Percentiles rank a stretch among this genome's conserved stretches.
These are phyloP conservation scores for Chrysemys picta DNA, from an alignment of 2,113 vertebrate species.

Conservation along the genomic window DNA sequence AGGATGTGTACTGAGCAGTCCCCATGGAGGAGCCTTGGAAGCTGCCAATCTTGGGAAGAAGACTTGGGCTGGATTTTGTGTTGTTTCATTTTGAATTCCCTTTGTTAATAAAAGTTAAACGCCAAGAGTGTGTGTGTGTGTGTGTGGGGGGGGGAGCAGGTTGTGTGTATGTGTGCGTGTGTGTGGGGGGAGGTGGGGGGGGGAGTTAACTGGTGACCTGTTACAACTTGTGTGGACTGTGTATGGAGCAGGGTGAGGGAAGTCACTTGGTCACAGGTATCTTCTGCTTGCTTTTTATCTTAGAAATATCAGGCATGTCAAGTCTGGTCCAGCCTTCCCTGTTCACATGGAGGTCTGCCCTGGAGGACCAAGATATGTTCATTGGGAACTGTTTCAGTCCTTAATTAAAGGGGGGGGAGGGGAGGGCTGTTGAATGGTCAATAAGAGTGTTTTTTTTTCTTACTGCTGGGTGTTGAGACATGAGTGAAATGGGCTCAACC, in stretches of 20 bases:
- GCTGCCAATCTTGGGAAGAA: neutral
- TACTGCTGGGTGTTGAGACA: neutral
- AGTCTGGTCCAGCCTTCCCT: neutral
- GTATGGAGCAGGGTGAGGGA: neutral
- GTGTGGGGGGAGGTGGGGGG: neutral
- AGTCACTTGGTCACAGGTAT: accelerated
- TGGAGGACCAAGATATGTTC: neutral
- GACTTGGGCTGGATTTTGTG: neutral
- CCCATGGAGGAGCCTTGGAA: neutral
- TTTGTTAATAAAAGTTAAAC: neutral
- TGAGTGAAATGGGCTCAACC: slow-evolving; percentile 1
- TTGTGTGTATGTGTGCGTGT: neutral
- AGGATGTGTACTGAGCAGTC: neutral
- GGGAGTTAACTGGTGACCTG: accelerated
- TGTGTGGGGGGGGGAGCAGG: neutral
- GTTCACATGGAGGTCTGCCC: neutral
- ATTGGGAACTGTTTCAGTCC: neutral
- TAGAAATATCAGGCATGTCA: neutral
- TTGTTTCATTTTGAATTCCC: neutral
- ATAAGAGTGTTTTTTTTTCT: neutral
- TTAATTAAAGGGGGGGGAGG: neutral
- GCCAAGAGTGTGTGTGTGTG: neutral
- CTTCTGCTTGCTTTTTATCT: neutral
- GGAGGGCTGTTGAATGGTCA: neutral
- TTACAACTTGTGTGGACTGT: neutral